Conservation (phyloP, 2,888 invertebrate species). For the Nomada goodeniana region DNA sequence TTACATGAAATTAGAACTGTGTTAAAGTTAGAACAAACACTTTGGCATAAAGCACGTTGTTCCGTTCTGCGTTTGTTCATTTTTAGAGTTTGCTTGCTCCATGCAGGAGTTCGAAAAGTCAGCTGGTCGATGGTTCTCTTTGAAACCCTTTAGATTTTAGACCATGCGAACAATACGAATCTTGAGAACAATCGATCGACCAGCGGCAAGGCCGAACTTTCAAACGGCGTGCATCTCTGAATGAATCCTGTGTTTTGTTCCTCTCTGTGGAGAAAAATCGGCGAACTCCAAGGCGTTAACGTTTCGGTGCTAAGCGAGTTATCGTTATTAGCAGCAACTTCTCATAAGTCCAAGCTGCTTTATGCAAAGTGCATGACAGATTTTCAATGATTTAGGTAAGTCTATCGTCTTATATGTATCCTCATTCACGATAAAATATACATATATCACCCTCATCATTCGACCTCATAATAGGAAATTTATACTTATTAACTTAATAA, state of each 20-base stretch:
- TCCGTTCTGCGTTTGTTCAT: background rate
- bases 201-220: slow-evolving; percentile 51
- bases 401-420: too few species aligned
- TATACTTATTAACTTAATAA: too few species aligned
- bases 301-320: slow-evolving; percentile 46
- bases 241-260: slow-evolving; percentile 44
- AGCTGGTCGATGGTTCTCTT: slow-evolving; percentile 60
- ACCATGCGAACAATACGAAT: slow-evolving; percentile 68
- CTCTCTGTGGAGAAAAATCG: slow-evolving; percentile 18
- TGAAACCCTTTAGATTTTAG: slow-evolving; percentile 41
- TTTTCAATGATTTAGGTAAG: background rate
- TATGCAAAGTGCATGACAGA: background rate
- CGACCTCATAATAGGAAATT: too few species aligned
- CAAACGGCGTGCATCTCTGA: slow-evolving; percentile 46
- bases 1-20: too few species aligned
- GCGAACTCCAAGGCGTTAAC: slow-evolving; percentile 39
- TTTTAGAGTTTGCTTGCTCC: slow-evolving; percentile 47
- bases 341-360: background rate
- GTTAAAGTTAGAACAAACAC: slow-evolving; percentile 38
- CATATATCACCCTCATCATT: background rate
- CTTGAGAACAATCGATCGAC: slow-evolving; percentile 63
- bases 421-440: background rate
- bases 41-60: slow-evolving; percentile 41
- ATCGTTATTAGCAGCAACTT: slow-evolving; percentile 47
- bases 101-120: slow-evolving; percentile 65